Conservation (phyloP, 1,140 invertebrate species). For the Aphis craccivora region DNA sequence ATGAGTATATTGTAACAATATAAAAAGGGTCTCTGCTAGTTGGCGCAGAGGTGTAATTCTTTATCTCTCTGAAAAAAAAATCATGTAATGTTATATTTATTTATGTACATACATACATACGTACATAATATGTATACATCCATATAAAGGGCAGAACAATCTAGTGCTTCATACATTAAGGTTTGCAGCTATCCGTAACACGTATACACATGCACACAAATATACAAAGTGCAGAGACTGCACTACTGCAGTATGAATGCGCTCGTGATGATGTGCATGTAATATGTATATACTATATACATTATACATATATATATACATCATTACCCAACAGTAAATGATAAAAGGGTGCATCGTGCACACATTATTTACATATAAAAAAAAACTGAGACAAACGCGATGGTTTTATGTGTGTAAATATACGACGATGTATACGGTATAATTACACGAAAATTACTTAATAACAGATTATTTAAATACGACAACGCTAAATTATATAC, state of each 20-base stretch:
- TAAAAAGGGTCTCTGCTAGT: neutral
- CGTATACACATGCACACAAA: neutral
- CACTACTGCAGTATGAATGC: slow-evolving; percentile 10
- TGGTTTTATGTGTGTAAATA: neutral
- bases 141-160: neutral
- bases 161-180: neutral
- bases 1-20: neutral
- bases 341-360: neutral
- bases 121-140: neutral
- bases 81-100: neutral
- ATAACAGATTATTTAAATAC: neutral
- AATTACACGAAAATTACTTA: neutral
- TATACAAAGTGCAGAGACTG: slow-evolving; percentile 1
- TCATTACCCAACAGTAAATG: neutral
- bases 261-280: neutral
- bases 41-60: neutral
- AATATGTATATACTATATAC: too few relatives aligned
- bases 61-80: neutral
- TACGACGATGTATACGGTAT: neutral
- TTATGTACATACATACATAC: neutral
- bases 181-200: neutral
- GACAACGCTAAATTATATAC: neutral
- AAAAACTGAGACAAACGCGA: neutral
- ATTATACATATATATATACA: too few relatives aligned
- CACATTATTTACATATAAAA: neutral